Base-by-base conservation (phyloP, 1,140 invertebrate species). In the Bombus waltoni region DNA sequence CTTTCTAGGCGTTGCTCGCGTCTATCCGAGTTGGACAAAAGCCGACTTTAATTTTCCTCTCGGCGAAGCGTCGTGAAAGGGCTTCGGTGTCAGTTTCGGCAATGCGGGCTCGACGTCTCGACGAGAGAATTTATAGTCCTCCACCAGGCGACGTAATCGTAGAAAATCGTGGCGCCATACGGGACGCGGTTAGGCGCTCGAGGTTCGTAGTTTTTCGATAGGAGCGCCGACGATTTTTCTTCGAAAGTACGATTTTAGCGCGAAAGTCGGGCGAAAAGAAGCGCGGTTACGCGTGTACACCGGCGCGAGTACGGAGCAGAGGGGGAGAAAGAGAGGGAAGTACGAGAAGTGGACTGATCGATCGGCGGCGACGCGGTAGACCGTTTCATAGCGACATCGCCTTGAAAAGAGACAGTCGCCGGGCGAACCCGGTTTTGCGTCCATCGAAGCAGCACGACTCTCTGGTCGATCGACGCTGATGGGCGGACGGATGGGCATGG, bases 381-480 rank as follows among this genome's bases (percentile, higher is more conserved):
- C 28, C 28, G 53, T 57, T 85, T 59, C 77, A 66, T 73, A 84
- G 74, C 88, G 85, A 81, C 85, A 81, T 73, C 40, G 70, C 42
- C 62, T 65, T 81, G 84, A 70, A 87, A 65, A 70, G 57, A 70
- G 86, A 40, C 57, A 70, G 22, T 42, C 32, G 86, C 53, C 75
- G 78, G 47, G 78, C 81, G 71, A 86, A 80, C 82, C 70, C 75
- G 66, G 74, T 84, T 85, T 81, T 62, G 47, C 82, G 72, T 83
- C 77, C 65, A 71, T 53, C 86, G 72, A 87, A 79, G 79, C 47
- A 68, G 35, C 70, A 79, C 89, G 66, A 82, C 42, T 83, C 82
- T 79, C 66, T 57, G 88, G 86, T 90, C 89, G 86, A 87, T 87
- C 82, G 76, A 59, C 68, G 57, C 38, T 28, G 9, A 74, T 80